Evolutionary conservation across 2,888 invertebrate genomes (phyloP), one percentile per base, ranked within the genome.

Genomic region (Bimastos eiseni): DNA sequence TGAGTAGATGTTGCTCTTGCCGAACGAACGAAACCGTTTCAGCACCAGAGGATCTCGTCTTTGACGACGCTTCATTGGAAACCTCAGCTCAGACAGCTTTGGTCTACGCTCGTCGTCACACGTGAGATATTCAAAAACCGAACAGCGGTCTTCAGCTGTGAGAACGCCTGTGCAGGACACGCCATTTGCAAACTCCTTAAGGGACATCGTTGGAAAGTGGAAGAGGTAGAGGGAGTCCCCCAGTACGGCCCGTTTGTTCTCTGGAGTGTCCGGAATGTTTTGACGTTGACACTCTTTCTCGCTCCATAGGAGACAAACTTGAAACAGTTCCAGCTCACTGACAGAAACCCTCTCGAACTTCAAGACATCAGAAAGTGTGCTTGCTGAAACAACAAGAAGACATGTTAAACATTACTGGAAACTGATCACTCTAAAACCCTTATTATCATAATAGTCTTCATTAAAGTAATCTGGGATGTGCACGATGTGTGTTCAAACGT

Each of bases 311-410:
- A 93, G 83, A 88, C 93, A 92, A 24, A 92, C 93, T 83, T 92
- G 92, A 90, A 92, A 93, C 6, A 94, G 91, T 15, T 91, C 91
- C 33, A 92, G 92, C 92, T 94, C 94, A 17, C 96, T 95, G 17
- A 97, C 96, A 91, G 96, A 96, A 89, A 98, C 95, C 8, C 96
- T 96, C 92, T 97, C 97, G 15, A 97, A 96, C 90, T 96, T 96
- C 0, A 97, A 96, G 90, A 97, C 24, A 33, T 89, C 55, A 34
- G 83, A 36, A 17, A 91, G 83, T 19, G 91, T 44, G 33, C 37
- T 41, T 38, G 36, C 91, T 91, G 49, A 33, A 86, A 84, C 30
- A 41, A 36, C 36, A 21, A n/a, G 8, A 84, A 37, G n/a, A 38
- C 24, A 36, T 21, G 21, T 38, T n/a, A 6, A 88, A 90, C 15